phyloP scores from a whole-genome alignment of 2,113 vertebrate genomes.

The Engystomops pustulosus region DNA sequence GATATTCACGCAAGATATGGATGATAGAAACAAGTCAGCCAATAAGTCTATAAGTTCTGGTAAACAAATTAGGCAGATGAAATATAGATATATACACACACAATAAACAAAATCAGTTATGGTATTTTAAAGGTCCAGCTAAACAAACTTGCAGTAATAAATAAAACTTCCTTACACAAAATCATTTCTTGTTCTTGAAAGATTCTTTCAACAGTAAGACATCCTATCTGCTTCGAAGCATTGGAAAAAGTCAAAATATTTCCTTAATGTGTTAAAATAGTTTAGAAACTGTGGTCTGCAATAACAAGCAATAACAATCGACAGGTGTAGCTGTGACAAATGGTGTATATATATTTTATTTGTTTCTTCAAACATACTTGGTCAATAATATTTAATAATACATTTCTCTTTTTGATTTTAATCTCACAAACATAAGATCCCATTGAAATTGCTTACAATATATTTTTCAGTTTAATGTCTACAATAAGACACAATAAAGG shows the following conservation, averaged over 20 bases:
- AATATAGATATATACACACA: no score
- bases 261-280: not conserved
- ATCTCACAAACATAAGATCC: not conserved
- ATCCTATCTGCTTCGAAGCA: not conserved
- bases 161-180: no score
- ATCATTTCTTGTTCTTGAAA: no score
- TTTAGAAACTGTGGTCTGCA: not conserved
- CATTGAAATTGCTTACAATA: not conserved
- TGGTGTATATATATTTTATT: not conserved
- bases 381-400: conserved; percentile 33
- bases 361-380: not conserved
- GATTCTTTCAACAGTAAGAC: not conserved
- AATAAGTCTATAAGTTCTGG: no score
- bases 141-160: no score
- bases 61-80: no score
- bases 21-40: no score
- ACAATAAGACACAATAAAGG: no score
- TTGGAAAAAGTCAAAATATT: not conserved
- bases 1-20: no score
- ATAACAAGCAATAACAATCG: not conserved
- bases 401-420: not conserved
- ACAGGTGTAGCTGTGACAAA: conserved; percentile 2
- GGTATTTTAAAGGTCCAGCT: no score
- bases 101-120: no score
- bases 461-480: not conserved